Evolutionary conservation across 2,888 invertebrate species (phyloP).

Genomic region (Plutella xylostella): DNA sequence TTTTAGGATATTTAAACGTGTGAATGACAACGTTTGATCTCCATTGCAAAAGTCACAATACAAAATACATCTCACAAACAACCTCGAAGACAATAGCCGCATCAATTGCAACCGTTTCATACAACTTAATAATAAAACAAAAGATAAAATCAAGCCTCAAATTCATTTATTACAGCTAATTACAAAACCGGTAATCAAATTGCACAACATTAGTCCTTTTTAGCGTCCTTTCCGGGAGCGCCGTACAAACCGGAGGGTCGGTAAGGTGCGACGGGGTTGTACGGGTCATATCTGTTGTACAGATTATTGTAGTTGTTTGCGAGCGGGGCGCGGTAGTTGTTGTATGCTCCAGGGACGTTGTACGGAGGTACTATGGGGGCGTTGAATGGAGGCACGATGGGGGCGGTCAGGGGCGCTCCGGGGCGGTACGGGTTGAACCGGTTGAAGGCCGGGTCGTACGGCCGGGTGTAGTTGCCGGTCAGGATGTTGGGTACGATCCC

Average conservation of each 20-base stretch:
- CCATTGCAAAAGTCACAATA: too few species aligned
- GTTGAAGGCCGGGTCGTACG: constrained; percentile 28
- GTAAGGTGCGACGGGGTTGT: too few species aligned
- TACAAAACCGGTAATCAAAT: not conserved
- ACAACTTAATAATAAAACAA: too few species aligned
- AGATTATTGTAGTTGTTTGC: not conserved
- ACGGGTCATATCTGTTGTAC: not conserved
- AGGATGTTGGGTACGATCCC: constrained; percentile 49
- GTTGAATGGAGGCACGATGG: constrained; percentile 13
- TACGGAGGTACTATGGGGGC: constrained; percentile 13
- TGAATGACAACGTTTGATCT: too few species aligned
- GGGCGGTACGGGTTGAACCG: constrained; percentile 30
- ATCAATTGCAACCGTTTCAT: too few species aligned
- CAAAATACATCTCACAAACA: too few species aligned
- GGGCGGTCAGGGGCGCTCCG: constrained; percentile 21
- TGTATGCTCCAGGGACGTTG: constrained; percentile 11
- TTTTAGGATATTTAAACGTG: too few species aligned
- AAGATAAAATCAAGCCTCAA: not conserved
- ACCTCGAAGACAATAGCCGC: too few species aligned
- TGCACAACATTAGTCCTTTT: not conserved
- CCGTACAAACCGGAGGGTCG: too few species aligned
- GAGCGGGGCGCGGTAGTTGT: not conserved
- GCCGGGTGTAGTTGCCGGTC: constrained; percentile 26
- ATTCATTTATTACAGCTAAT: not conserved
- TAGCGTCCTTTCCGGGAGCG: not conserved